Evolutionary conservation across 1,140 invertebrate species (phyloP).

Genomic region (Nasonia vitripennis): DNA sequence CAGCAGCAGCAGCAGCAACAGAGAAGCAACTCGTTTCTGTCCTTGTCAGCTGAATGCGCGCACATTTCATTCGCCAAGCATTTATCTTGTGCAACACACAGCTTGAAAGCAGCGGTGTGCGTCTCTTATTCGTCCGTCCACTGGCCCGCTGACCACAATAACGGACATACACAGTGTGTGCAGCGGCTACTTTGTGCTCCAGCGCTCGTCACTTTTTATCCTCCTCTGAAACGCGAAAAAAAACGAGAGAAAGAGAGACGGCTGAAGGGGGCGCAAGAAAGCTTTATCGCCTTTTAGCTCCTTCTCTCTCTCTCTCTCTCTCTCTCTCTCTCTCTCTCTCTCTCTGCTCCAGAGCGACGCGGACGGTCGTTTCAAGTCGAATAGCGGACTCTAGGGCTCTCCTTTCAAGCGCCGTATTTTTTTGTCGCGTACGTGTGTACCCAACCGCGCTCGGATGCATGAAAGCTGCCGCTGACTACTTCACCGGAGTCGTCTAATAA

Average conservation of each 20-base stretch:
- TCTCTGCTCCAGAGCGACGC: not conserved
- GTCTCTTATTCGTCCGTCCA: not conserved
- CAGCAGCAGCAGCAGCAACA: too few species aligned
- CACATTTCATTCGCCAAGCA: too few species aligned
- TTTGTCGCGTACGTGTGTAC: not conserved
- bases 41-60: too few species aligned
- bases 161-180: not conserved
- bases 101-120: not conserved
- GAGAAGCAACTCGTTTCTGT: too few species aligned
- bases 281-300: conserved; percentile 49
- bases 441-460: not conserved
- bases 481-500: not conserved
- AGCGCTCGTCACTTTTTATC: conserved; percentile 25
- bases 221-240: not conserved
- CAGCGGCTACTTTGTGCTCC: not conserved
- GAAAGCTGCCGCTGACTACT: not conserved
- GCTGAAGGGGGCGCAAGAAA: not conserved
- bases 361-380: conserved; percentile 31
- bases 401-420: conserved; percentile 1
- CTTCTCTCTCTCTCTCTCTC: too few species aligned
- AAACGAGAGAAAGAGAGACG: conserved; percentile 12
- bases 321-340: too few species aligned
- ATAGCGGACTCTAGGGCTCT: conserved; percentile 42
- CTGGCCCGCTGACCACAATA: not conserved
- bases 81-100: not conserved